phyloP scores from a whole-genome alignment of 2,113 vertebrate species.

The Maccullochella peelii region DNA sequence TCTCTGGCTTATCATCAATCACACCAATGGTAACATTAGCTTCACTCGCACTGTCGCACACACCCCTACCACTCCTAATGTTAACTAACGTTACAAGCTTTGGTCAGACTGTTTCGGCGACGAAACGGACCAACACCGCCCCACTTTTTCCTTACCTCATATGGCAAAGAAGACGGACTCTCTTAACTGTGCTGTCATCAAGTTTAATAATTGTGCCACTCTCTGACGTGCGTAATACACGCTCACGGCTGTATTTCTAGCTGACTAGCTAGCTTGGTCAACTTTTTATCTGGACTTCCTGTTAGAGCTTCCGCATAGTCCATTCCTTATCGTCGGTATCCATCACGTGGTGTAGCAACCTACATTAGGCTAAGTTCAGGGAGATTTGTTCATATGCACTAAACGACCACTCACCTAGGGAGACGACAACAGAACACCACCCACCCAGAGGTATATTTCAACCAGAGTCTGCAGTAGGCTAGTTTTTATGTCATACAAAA shows the following conservation, averaged over 20 bases:
- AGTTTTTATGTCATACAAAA: neutral
- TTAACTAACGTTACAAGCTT: neutral
- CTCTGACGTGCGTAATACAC: neutral
- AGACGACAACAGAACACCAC: neutral
- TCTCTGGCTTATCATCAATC: neutral
- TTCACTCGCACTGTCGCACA: constrained; percentile 3
- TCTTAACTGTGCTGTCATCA: constrained; percentile 10
- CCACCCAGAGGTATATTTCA: neutral
- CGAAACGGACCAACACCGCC: constrained; percentile 16
- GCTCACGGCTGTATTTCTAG: neutral
- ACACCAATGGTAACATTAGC: constrained; percentile 23
- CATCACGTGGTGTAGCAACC: constrained; percentile 35
- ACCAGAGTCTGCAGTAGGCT: neutral
- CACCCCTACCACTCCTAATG: constrained; percentile 18
- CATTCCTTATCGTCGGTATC: constrained; percentile 41
- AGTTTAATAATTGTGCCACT: neutral
- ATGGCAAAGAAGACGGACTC: constrained; percentile 4
- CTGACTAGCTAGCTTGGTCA: constrained; percentile 28
- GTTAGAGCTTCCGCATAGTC: constrained; percentile 75
- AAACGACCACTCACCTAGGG: neutral
- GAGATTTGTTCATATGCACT: neutral
- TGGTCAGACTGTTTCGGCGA: neutral
- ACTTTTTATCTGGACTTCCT: constrained; percentile 70
- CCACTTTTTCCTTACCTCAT: constrained; percentile 35
- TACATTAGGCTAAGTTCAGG: neutral